Evolutionary conservation across 2,888 invertebrate genomes (phyloP).

Genomic region (Drosophila algonquin): DNA sequence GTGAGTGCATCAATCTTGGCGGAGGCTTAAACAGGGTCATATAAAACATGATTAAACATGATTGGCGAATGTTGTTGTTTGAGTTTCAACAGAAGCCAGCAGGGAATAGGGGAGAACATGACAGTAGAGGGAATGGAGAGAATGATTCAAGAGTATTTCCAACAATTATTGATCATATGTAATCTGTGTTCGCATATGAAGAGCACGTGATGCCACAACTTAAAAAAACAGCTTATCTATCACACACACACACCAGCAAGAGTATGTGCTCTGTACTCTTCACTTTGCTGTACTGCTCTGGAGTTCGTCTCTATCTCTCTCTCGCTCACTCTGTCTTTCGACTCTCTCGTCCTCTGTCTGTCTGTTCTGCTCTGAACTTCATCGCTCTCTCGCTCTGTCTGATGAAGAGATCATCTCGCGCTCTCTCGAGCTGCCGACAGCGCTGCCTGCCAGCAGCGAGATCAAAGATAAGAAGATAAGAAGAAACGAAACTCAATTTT

Average conservation of each 20-base stretch:
- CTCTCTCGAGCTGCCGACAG: neutral
- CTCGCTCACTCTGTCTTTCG: too few relatives aligned
- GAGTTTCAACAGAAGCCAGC: neutral
- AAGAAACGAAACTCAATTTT: neutral
- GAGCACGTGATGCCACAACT: neutral
- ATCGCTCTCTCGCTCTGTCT: neutral
- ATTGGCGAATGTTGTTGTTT: neutral
- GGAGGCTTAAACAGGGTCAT: neutral
- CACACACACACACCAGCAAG: neutral
- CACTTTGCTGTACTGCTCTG: neutral
- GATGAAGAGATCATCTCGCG: neutral
- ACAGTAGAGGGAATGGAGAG: too few relatives aligned
- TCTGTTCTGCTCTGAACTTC: neutral
- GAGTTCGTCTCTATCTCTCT: neutral
- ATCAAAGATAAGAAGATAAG: neutral
- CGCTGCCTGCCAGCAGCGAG: neutral
- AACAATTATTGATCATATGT: neutral
- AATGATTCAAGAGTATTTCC: neutral
- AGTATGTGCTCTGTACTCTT: neutral
- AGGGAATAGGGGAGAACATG: neutral
- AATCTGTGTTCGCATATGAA: too few relatives aligned
- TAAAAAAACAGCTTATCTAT: neutral
- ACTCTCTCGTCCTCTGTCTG: neutral
- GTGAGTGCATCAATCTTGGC: neutral
- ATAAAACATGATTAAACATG: neutral